These are phyloP conservation scores for Andricus quercusramuli DNA, from an alignment of 2,888 invertebrate genomes.

Conservation along the genomic window DNA sequence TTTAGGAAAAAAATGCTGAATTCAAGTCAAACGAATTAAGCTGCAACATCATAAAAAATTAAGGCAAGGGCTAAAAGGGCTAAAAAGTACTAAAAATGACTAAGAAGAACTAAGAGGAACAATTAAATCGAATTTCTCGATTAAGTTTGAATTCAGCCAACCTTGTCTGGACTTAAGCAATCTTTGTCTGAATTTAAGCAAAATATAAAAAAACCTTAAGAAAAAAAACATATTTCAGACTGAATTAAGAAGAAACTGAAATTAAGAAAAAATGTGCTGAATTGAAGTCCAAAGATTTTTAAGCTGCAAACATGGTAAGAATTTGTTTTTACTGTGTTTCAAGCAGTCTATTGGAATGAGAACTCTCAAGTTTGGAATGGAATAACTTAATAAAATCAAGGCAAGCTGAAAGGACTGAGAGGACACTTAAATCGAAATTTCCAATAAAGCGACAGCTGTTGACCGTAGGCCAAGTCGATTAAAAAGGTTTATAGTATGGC, in stretches of 20 bases:
- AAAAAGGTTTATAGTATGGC: slow-evolving; percentile 33
- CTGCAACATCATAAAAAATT: background rate
- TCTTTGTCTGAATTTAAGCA: too few species aligned
- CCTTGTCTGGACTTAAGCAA: too few species aligned
- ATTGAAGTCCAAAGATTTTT: too few species aligned
- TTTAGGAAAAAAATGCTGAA: too few species aligned
- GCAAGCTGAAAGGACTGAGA: slow-evolving; percentile 31
- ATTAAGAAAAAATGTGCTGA: too few species aligned
- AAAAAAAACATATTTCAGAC: too few species aligned
- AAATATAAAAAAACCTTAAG: too few species aligned
- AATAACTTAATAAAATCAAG: background rate
- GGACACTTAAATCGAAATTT: slow-evolving; percentile 34
- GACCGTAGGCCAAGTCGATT: slow-evolving; percentile 39
- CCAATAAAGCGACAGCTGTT: slow-evolving; percentile 40
- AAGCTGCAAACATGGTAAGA: too few species aligned
- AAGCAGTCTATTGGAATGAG: background rate
- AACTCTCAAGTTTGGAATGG: background rate
- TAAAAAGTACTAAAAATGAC: background rate
- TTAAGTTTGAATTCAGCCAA: background rate
- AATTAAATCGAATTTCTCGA: slow-evolving; percentile 21
- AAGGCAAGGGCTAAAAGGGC: slow-evolving; percentile 11
- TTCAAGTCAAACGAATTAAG: too few species aligned
- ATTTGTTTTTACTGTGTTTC: too few species aligned
- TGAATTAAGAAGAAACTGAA: too few species aligned
- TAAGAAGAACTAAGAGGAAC: too few species aligned